These are phyloP conservation scores for Tinamus guttatus DNA, from an alignment of 2,113 vertebrate genomes.

Conservation along the genomic window DNA sequence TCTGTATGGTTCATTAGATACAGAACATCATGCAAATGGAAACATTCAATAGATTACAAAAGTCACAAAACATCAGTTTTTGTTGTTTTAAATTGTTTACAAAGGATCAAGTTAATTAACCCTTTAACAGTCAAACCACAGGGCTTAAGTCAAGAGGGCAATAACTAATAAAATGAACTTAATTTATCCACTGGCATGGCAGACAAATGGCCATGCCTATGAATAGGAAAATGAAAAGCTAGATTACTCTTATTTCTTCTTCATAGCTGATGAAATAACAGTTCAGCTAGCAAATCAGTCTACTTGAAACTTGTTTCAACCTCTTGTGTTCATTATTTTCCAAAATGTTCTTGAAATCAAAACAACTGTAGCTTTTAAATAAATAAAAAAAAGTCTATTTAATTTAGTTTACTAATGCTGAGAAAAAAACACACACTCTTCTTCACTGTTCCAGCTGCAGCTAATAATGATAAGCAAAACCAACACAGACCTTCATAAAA, in stretches of 20 bases:
- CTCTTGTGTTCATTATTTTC: not conserved
- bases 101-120: constrained; percentile 67
- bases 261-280: constrained; percentile 7
- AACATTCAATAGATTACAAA: constrained; percentile 77
- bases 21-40: constrained; percentile 77
- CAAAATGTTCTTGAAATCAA: constrained; percentile 30
- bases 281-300: constrained; percentile 4
- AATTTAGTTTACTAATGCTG: not conserved
- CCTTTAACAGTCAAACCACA: constrained; percentile 75
- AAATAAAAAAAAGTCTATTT: not conserved
- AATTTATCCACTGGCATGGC: constrained; percentile 41
- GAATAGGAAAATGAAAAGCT: constrained; percentile 34
- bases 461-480: constrained; percentile 33
- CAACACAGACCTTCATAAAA: not conserved
- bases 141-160: constrained; percentile 55
- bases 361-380: not conserved
- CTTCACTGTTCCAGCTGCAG: constrained; percentile 30
- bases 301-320: not conserved
- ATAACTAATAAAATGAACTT: constrained; percentile 48
- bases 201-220: constrained; percentile 13
- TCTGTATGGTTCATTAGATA: constrained; percentile 60
- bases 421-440: constrained; percentile 24
- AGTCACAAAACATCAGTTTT: constrained; percentile 71
- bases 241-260: constrained; percentile 58
- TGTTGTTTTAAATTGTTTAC: constrained; percentile 29